These are phyloP conservation scores for Melanostoma mellinum DNA, from an alignment of 2,888 invertebrate genomes.

Conservation along the genomic window DNA sequence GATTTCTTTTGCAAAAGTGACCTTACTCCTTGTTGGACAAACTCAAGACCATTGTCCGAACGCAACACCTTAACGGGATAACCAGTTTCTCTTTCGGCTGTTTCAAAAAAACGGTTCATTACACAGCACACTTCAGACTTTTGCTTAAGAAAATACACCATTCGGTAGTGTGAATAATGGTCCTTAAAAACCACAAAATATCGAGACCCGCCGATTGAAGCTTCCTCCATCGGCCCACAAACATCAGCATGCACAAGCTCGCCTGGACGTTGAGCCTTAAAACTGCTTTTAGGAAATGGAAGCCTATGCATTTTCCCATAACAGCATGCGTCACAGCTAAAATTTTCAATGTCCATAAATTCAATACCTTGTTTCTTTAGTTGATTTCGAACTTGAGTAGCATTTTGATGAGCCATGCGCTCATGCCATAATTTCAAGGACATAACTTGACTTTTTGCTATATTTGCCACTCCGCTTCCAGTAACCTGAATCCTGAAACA, in stretches of 20 bases:
- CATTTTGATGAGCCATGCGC: slow-evolving; percentile 10
- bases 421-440: slow-evolving; percentile 8
- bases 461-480: not conserved
- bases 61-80: not conserved
- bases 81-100: not conserved
- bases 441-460: not conserved
- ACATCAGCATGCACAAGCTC: not conserved
- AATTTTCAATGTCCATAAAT: not conserved
- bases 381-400: not conserved
- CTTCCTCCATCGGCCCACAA: not conserved
- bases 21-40: not conserved
- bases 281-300: slow-evolving; percentile 1
- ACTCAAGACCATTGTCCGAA: slow-evolving; percentile 3
- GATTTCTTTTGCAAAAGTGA: not conserved
- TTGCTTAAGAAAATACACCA: not conserved
- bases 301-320: not conserved
- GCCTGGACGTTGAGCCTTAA: not conserved
- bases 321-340: slow-evolving; percentile 3
- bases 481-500: not conserved
- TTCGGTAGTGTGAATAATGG: not conserved
- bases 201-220: not conserved
- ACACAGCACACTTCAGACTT: not conserved
- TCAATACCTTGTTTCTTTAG: slow-evolving; percentile 2
- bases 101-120: too few species aligned
- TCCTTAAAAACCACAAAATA: not conserved